Conservation (phyloP, 2,888 invertebrate genomes). For the Ctena decussata region DNA sequence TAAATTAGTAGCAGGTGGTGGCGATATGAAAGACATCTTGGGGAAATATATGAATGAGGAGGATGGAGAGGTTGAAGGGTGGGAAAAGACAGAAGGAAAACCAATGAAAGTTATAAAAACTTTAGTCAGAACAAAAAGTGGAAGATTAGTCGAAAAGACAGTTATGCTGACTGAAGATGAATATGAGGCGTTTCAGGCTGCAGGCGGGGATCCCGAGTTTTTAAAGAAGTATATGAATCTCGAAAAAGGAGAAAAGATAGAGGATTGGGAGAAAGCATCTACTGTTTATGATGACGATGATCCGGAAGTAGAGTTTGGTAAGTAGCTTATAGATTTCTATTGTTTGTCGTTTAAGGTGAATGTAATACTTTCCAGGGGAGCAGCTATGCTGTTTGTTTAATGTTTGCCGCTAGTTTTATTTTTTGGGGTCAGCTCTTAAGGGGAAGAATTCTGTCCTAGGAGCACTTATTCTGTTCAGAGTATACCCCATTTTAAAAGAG, state of each 20-base stretch:
- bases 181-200: constrained; percentile 80
- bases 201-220: constrained; percentile 83
- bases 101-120: constrained; percentile 85
- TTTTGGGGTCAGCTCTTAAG: too few relatives aligned
- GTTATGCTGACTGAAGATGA: constrained; percentile 85
- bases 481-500: too few relatives aligned
- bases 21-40: constrained; percentile 81
- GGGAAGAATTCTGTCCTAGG: too few relatives aligned
- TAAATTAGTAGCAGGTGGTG: constrained; percentile 80
- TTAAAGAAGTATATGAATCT: constrained; percentile 85
- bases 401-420: too few relatives aligned
- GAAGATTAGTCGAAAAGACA: constrained; percentile 84
- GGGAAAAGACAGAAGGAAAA: constrained; percentile 82
- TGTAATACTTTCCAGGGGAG: too few relatives aligned
- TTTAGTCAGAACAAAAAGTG: constrained; percentile 85
- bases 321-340: background rate
- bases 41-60: constrained; percentile 83
- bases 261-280: constrained; percentile 86
- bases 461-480: too few relatives aligned
- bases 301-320: constrained; percentile 76
- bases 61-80: constrained; percentile 81
- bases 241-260: constrained; percentile 84
- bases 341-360: too few relatives aligned
- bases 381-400: too few relatives aligned
- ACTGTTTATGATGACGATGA: constrained; percentile 85